phyloP scores from a whole-genome alignment of 2,888 invertebrate species.

The Drosophila percnosoma region DNA sequence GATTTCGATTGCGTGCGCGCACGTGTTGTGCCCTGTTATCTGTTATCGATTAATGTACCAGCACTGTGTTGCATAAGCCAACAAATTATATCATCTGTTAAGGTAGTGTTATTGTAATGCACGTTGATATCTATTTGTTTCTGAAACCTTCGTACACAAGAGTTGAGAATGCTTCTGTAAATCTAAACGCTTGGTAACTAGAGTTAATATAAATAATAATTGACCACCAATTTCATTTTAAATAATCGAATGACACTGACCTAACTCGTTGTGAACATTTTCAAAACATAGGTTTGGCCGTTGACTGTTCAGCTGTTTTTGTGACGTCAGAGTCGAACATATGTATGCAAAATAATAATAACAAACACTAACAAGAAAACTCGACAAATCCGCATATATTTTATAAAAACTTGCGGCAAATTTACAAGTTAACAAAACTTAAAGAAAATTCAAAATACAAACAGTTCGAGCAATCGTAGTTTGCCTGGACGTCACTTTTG shows the following conservation, averaged over 20 bases:
- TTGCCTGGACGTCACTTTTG: slow-evolving; percentile 13
- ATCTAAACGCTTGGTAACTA: background rate
- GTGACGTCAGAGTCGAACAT: background rate
- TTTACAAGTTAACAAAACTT: background rate
- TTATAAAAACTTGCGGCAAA: background rate
- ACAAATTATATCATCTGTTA: background rate
- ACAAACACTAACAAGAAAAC: background rate
- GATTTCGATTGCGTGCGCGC: slow-evolving; percentile 44
- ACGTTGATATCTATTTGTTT: background rate
- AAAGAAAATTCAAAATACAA: background rate
- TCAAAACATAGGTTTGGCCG: background rate
- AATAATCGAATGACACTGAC: background rate
- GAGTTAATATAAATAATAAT: background rate
- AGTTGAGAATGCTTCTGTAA: background rate
- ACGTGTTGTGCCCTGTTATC: slow-evolving; percentile 50
- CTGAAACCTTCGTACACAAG: background rate
- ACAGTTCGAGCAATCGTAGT: background rate
- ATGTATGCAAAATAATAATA: background rate
- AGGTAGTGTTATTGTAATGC: background rate
- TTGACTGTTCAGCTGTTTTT: background rate
- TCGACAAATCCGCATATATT: background rate
- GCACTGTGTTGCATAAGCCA: slow-evolving; percentile 4
- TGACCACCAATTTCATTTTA: background rate
- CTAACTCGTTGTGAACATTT: background rate
- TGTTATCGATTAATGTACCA: slow-evolving; percentile 31